phyloP scores from a whole-genome alignment of 1,140 invertebrate genomes.

The Bursaphelenchus mucronatus region DNA sequence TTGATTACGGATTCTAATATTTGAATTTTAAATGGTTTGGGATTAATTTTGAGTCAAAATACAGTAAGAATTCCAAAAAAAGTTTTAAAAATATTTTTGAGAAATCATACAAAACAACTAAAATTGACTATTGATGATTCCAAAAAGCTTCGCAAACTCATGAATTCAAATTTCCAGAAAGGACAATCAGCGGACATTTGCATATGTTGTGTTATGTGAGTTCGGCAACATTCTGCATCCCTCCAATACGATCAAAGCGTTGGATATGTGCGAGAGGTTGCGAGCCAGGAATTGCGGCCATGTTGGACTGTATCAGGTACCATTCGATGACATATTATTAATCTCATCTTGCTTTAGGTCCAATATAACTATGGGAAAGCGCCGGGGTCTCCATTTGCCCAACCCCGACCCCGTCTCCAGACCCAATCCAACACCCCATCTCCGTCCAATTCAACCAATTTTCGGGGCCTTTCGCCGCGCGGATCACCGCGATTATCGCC shows the following conservation, averaged over 20 bases:
- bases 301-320: slow-evolving; percentile 55
- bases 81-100: neutral
- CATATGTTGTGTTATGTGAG: slow-evolving; percentile 53
- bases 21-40: too few species aligned
- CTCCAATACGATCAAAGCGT: slow-evolving; percentile 47
- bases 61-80: neutral
- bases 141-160: neutral
- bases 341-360: slow-evolving; percentile 16
- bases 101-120: neutral
- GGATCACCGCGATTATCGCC: slow-evolving; percentile 23
- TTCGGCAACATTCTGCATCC: slow-evolving; percentile 57
- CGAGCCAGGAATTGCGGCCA: slow-evolving; percentile 54
- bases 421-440: slow-evolving; percentile 7
- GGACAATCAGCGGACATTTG: slow-evolving; percentile 40
- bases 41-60: too few species aligned
- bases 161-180: slow-evolving; percentile 24
- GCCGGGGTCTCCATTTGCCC: slow-evolving; percentile 17
- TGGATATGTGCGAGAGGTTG: slow-evolving; percentile 57
- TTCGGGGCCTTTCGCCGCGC: slow-evolving; percentile 28
- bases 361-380: slow-evolving; percentile 25
- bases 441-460: slow-evolving; percentile 13
- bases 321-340: slow-evolving; percentile 22
- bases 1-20: neutral
- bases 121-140: neutral
- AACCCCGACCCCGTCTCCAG: slow-evolving; percentile 1